These are phyloP conservation scores for Gavia stellata DNA, from an alignment of 2,113 vertebrate genomes.

Conservation along the genomic window DNA sequence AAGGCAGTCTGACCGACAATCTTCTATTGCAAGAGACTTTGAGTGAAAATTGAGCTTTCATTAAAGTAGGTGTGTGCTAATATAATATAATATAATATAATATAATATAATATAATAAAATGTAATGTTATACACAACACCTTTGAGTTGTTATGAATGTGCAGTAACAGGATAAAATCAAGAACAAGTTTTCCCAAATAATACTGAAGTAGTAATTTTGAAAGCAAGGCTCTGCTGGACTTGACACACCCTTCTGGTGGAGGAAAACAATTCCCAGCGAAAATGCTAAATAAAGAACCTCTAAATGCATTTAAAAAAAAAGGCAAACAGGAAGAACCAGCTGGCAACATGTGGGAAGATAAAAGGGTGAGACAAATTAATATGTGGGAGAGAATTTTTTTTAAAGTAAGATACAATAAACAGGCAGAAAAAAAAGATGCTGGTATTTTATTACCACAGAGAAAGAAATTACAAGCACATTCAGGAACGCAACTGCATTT, in stretches of 20 bases:
- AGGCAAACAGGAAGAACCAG: constrained; percentile 46
- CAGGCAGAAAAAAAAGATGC: neutral
- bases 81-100: neutral
- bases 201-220: neutral
- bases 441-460: neutral
- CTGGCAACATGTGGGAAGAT: constrained; percentile 42
- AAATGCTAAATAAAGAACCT: constrained; percentile 6
- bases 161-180: neutral
- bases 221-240: neutral
- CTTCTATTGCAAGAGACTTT: neutral
- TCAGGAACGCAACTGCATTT: neutral
- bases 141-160: neutral
- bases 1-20: neutral
- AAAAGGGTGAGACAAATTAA: constrained; percentile 42
- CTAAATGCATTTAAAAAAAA: neutral
- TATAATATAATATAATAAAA: neutral
- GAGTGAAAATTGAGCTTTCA: neutral
- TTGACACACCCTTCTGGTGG: neutral
- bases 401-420: neutral
- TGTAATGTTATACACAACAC: neutral
- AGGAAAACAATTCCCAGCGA: constrained; percentile 15
- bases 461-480: neutral
- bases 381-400: constrained; percentile 19
- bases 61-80: neutral
- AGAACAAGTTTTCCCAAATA: neutral